These are phyloP conservation scores for Sitta carolinensis DNA, from an alignment of 2,797 vertebrate species.

Conservation along the genomic window DNA sequence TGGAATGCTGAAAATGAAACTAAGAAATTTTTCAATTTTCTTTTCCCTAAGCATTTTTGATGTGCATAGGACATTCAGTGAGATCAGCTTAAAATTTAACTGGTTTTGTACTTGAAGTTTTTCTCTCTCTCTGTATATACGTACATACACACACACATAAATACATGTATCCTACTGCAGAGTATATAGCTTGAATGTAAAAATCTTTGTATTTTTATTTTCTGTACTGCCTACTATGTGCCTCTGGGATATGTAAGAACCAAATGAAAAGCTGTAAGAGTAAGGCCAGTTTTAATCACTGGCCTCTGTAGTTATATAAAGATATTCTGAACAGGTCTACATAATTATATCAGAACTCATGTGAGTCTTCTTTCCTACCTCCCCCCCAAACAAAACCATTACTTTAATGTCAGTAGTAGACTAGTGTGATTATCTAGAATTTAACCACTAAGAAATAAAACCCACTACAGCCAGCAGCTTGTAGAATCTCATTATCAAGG, in stretches of 20 bases:
- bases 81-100: conserved; percentile 24
- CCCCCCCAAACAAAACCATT: background rate
- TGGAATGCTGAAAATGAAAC: background rate
- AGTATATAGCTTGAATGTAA: conserved; percentile 41
- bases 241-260: conserved; percentile 45
- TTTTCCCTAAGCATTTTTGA: background rate
- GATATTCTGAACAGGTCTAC: background rate
- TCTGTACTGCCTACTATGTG: conserved; percentile 48
- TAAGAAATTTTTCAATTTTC: background rate
- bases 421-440: background rate
- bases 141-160: background rate
- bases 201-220: conserved; percentile 56
- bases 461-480: background rate
- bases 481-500: background rate
- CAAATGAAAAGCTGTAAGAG: conserved; percentile 19
- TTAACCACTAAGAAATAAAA: conserved; percentile 32
- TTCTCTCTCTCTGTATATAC: background rate
- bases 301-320: conserved; percentile 17
- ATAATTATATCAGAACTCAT: background rate
- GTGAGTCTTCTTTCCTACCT: background rate
- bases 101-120: conserved; percentile 42
- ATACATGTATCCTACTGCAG: background rate
- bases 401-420: background rate
- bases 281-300: conserved; percentile 15
- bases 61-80: background rate